Conservation (phyloP, 1,140 invertebrate species). For the Dendroctonus ponderosae region DNA sequence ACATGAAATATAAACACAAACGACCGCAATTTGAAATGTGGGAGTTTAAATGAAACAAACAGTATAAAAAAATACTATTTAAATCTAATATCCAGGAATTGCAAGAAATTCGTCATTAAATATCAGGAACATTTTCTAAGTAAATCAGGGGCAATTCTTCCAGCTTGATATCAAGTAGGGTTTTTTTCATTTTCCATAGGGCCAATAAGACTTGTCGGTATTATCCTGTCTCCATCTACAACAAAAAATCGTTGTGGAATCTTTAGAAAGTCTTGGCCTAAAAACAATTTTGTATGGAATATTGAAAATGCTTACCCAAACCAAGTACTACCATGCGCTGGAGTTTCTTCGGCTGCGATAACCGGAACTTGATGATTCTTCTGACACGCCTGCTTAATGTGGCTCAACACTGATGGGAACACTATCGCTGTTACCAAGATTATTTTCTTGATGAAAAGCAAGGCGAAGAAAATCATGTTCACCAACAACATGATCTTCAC, state of each 20-base stretch:
- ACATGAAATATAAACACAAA: no score
- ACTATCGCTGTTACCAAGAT: constrained; percentile 62
- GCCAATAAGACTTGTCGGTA: constrained; percentile 12
- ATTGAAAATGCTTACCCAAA: constrained; percentile 25
- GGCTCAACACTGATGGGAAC: constrained; percentile 58
- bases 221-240: constrained; percentile 27
- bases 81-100: no score
- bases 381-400: constrained; percentile 38
- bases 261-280: background rate
- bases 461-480: constrained; percentile 61
- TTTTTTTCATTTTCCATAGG: background rate
- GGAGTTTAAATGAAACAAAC: no score
- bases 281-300: constrained; percentile 4
- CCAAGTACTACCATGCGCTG: constrained; percentile 19
- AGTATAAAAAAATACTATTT: no score
- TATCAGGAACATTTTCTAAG: no score
- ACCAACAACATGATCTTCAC: constrained; percentile 44
- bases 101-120: no score
- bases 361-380: constrained; percentile 31
- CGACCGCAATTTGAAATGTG: no score
- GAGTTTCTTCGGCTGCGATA: constrained; percentile 4
- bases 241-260: background rate
- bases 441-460: constrained; percentile 70
- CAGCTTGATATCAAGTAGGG: background rate
- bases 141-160: background rate